Percentiles rank a stretch among this genome's conserved stretches.
Evolutionary conservation across 1,140 invertebrate species (phyloP).

Genomic region (Stegodyphus dumicola): DNA sequence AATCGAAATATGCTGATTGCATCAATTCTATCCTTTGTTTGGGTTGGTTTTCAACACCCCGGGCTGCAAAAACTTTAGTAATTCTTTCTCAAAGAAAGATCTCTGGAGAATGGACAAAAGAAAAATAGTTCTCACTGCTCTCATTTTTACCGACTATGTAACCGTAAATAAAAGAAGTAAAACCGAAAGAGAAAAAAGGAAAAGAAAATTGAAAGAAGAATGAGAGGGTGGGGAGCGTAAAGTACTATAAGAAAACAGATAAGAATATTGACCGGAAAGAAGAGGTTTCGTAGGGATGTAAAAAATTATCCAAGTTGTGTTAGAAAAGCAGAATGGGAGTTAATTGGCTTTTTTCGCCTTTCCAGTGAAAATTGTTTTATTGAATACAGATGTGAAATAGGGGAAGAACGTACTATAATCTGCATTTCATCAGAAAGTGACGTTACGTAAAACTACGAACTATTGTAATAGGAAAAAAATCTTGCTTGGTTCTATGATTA

Average conservation of each 20-base stretch:
- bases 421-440: no score
- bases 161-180: neutral
- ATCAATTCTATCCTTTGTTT: constrained; percentile 27
- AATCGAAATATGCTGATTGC: constrained; percentile 52
- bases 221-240: neutral
- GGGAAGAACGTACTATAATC: no score
- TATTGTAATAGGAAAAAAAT: neutral
- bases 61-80: constrained; percentile 38
- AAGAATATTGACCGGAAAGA: constrained; percentile 19
- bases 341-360: constrained; percentile 10
- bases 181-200: neutral
- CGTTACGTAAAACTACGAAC: no score
- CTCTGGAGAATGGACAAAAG: constrained; percentile 8
- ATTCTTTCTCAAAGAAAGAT: constrained; percentile 16
- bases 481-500: neutral
- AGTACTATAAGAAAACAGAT: constrained; percentile 33
- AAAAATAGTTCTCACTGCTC: constrained; percentile 8
- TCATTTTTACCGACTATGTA: constrained; percentile 11
- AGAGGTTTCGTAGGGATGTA: neutral
- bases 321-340: constrained; percentile 14
- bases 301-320: neutral
- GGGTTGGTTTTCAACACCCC: constrained; percentile 22
- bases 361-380: no score
- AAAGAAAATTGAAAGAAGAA: neutral
- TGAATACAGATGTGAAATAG: no score